phyloP scores from a whole-genome alignment of 2,797 vertebrate genomes.

The Anguilla megastoma region DNA sequence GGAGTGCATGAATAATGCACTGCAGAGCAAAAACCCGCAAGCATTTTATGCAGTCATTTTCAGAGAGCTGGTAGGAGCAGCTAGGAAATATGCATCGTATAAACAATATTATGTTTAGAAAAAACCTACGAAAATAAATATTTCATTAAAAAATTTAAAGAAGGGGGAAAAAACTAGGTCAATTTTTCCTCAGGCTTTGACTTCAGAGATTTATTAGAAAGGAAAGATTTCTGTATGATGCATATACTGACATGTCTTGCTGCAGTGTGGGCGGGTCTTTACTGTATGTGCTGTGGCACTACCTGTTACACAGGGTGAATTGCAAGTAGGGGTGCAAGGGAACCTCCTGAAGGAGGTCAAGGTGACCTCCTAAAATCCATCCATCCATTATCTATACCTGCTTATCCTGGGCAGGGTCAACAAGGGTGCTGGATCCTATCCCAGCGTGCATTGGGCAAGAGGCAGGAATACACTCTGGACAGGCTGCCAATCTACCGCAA shows the following conservation, averaged over 20 bases:
- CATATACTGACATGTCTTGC: not conserved
- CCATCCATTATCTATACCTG: too few relatives aligned
- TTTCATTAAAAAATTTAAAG: not conserved
- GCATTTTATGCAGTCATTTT: conserved; percentile 27
- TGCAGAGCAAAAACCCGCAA: not conserved
- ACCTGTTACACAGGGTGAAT: too few relatives aligned
- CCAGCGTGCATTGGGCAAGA: too few relatives aligned
- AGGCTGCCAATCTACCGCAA: too few relatives aligned
- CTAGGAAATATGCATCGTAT: conserved; percentile 18
- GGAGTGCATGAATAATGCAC: conserved; percentile 12
- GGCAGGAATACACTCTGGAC: too few relatives aligned
- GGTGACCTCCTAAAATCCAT: too few relatives aligned
- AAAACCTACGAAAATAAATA: not conserved
- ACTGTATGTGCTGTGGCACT: too few relatives aligned
- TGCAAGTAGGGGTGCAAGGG: too few relatives aligned
- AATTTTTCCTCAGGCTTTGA: not conserved
- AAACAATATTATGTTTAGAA: not conserved
- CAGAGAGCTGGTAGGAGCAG: conserved; percentile 1
- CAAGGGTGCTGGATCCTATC: too few relatives aligned
- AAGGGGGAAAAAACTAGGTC: not conserved
- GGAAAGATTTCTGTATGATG: not conserved
- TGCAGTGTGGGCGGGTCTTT: too few relatives aligned
- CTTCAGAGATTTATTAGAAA: not conserved
- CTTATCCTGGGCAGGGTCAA: too few relatives aligned
- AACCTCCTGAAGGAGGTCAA: too few relatives aligned